Conservation (phyloP, 2,797 vertebrate species). For the Centroberyx gerrardi region DNA sequence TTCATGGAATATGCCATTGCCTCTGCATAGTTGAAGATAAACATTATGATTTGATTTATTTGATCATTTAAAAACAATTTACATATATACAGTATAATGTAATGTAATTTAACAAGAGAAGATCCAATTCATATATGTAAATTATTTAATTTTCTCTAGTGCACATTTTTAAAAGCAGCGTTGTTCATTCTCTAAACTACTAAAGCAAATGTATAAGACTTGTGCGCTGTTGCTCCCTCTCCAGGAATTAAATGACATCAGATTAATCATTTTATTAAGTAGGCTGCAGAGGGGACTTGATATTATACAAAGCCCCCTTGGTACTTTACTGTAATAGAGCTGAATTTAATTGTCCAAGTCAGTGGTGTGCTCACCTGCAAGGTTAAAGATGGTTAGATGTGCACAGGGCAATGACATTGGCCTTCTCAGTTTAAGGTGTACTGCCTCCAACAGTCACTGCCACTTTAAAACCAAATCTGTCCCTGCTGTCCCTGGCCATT, state of each 20-base stretch:
- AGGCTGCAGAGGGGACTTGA: constrained; percentile 49
- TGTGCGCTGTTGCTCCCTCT: constrained; percentile 23
- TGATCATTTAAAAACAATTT: no score
- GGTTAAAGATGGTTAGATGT: constrained; percentile 47
- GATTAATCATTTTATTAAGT: constrained; percentile 70
- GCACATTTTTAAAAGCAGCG: no score
- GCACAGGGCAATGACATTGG: constrained; percentile 30
- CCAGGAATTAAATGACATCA: constrained; percentile 52
- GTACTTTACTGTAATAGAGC: constrained; percentile 68
- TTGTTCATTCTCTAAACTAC: constrained; percentile 3
- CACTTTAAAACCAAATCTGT: constrained; percentile 71
- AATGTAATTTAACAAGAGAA: no score
- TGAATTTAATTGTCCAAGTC: constrained; percentile 63
- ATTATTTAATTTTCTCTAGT: no score
- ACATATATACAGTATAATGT: no score
- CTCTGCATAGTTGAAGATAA: not conserved
- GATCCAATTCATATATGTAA: no score
- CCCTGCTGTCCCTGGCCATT: constrained; percentile 67
- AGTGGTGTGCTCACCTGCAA: constrained; percentile 51
- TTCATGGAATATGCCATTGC: constrained; percentile 5
- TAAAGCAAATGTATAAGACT: constrained; percentile 9
- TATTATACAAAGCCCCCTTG: constrained; percentile 34
- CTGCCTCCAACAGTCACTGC: constrained; percentile 57
- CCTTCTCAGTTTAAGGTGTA: constrained; percentile 19
- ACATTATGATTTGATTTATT: no score